Conservation (phyloP, 2,888 invertebrate genomes). For the Fragum sueziense region DNA sequence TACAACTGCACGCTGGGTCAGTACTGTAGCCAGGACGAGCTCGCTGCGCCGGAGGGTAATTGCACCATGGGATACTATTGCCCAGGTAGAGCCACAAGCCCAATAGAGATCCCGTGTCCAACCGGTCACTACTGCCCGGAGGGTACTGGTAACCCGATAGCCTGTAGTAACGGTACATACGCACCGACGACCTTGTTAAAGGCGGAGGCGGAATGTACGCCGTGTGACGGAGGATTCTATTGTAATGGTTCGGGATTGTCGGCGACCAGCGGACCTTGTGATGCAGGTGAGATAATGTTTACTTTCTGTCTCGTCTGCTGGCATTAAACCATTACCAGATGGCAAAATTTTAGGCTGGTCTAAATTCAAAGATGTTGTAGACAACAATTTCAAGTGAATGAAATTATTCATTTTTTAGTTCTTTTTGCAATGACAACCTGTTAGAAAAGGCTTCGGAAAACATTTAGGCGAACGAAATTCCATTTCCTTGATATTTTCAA, state of each 20-base stretch:
- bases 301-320: no score
- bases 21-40: conserved; percentile 75
- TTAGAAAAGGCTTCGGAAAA: no score
- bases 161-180: conserved; percentile 79
- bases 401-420: no score
- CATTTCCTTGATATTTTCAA: no score
- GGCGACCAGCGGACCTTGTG: conserved; percentile 70
- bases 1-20: conserved; percentile 76
- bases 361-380: background rate
- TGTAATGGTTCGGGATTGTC: conserved; percentile 75
- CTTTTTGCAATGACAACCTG: no score
- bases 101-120: conserved; percentile 67
- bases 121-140: conserved; percentile 73
- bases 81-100: conserved; percentile 66
- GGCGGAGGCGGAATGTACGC: conserved; percentile 66
- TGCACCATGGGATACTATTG: conserved; percentile 78
- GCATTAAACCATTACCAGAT: no score
- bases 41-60: conserved; percentile 68
- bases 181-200: conserved; percentile 61
- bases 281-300: conserved; percentile 62
- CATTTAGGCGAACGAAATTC: no score
- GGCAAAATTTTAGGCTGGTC: background rate
- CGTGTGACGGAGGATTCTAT: conserved; percentile 74
- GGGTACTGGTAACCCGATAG: conserved; percentile 71
- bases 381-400: no score